These are phyloP conservation scores for Pemphigus obesinymphae DNA, from an alignment of 1,140 invertebrate species.

Conservation along the genomic window DNA sequence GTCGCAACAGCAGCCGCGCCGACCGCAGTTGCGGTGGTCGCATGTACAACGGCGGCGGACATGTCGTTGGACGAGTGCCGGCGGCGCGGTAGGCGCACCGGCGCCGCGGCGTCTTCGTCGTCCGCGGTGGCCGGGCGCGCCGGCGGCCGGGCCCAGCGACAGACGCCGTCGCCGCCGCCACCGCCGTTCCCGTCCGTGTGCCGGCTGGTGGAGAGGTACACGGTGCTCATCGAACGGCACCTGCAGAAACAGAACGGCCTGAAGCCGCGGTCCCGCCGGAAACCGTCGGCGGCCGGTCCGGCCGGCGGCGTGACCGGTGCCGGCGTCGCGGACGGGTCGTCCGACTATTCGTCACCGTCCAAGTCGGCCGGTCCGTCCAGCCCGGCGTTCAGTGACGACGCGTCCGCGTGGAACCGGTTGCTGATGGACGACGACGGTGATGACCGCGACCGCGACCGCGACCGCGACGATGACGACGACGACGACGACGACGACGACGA, in stretches of 20 bases:
- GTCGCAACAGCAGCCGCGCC: constrained; percentile 3
- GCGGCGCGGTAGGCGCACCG: neutral
- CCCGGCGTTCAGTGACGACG: neutral
- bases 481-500: neutral
- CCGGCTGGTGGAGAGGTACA: constrained; percentile 35
- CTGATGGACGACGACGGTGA: neutral
- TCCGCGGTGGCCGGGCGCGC: neutral
- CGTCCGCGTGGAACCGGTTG: neutral
- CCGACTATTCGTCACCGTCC: neutral
- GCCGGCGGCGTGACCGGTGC: neutral
- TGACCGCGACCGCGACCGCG: neutral
- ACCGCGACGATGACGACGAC: neutral
- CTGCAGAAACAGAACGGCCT: constrained; percentile 15
- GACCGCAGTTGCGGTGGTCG: neutral
- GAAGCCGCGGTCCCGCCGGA: neutral
- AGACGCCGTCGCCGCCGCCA: neutral
- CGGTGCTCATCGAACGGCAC: constrained; percentile 36
- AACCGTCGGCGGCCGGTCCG: neutral
- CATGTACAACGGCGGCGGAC: no score
- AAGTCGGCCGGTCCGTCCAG: neutral
- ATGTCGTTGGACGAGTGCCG: constrained; percentile 29
- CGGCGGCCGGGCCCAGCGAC: constrained; percentile 2
- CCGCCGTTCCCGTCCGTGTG: constrained; percentile 38
- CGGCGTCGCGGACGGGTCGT: neutral
- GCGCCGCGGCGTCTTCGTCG: neutral